Evolutionary conservation across 2,113 vertebrate species (phyloP), one percentile per base, ranked within the genome.

Genomic region (Sciurus niger): DNA sequence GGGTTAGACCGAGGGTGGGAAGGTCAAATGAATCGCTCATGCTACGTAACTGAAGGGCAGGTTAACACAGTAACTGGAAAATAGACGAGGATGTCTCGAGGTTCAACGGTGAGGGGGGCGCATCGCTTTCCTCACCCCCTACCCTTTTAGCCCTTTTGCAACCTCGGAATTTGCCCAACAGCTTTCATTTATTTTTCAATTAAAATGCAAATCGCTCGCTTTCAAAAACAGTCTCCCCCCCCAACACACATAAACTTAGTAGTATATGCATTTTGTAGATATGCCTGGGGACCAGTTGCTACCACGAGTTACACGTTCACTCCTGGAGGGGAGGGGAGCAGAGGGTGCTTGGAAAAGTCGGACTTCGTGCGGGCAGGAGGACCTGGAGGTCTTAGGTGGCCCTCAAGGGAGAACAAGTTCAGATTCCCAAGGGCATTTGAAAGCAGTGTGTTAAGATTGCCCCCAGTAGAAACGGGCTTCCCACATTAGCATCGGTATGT

Each of bases 191-290:
- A 84, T 90, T 97, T 95, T 68, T 63, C n/a, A 74, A 82, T 97
- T 96, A 97, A 97, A 95, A 98, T 97, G 98, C 79, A 96, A 94
- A 98, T 93, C 13, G 58, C 58, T 87, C 12, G 0, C 85, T 93
- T 95, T 37, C n/a, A 55, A 94, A 55, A 93, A 79, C 55, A 58
- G 24, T 40, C 8, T 55, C 6, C 25, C 58, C 16, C 3, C 6
- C 0, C 10, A 53, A 60, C 0, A 8, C 2, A 3, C 25, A 24
- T 24, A 60, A 24, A 60, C 58, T 60, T 60, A 24, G 58, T 60
- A 25, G 55, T 25, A 8, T 34, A 40, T 8, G 34, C 1, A 46
- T 43, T 7, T 40, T 74, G 40, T 30, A 46, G 34, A 77, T 76
- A 40, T 28, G 63, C 9, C 16, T 1, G 14, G 25, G 73, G 14